Evolutionary conservation across 2,113 vertebrate species (phyloP).

Genomic region (Bos indicus): DNA sequence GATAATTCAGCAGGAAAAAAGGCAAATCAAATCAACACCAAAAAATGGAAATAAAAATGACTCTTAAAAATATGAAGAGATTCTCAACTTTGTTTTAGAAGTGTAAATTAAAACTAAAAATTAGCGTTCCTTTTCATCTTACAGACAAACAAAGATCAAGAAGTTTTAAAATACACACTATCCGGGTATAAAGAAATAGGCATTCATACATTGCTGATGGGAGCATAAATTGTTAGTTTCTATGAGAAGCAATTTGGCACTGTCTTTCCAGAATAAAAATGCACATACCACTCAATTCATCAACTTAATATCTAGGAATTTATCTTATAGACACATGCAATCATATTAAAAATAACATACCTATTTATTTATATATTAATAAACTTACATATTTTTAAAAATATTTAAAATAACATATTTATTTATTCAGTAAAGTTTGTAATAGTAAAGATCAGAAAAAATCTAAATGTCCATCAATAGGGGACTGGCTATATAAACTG

Average conservation of each 20-base stretch:
- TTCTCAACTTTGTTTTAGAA: background rate
- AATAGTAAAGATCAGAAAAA: background rate
- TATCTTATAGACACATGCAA: background rate
- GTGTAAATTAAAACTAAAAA: conserved; percentile 17
- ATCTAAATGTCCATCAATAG: background rate
- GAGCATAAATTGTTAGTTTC: background rate
- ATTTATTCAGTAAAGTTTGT: background rate
- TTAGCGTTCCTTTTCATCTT: background rate
- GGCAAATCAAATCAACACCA: background rate
- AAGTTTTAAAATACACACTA: conserved; percentile 20
- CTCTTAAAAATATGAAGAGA: conserved; percentile 19
- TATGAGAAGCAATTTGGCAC: conserved; percentile 7
- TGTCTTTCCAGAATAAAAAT: conserved; percentile 38
- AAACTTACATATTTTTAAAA: background rate
- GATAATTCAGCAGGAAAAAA: background rate
- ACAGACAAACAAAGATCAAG: conserved; percentile 15
- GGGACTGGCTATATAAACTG: background rate
- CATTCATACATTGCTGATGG: background rate
- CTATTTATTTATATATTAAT: background rate
- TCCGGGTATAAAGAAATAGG: background rate
- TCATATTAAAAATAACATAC: background rate
- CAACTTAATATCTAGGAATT: conserved; percentile 8
- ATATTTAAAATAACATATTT: background rate
- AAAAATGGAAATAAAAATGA: background rate
- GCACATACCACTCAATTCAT: background rate